Evolutionary conservation across 2,113 vertebrate genomes (phyloP).

Genomic region (Emydocephalus ijimae): DNA sequence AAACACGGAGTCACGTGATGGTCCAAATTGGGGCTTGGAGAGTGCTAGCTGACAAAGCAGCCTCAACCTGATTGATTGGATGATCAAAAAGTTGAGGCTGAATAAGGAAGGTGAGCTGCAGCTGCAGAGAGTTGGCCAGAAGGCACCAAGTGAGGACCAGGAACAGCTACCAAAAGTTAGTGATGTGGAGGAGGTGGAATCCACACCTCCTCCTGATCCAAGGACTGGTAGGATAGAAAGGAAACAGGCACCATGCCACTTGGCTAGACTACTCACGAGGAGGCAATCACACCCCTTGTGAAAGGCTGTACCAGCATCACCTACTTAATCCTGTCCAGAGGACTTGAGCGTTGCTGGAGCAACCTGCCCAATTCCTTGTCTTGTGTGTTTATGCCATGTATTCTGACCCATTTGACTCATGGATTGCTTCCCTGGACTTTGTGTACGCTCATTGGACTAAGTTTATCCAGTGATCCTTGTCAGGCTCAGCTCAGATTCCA

Average conservation of each 20-base stretch:
- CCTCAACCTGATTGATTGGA: not conserved
- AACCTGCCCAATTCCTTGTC: not conserved
- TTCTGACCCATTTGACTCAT: not conserved
- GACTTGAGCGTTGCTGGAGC: not conserved
- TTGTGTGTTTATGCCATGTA: not conserved
- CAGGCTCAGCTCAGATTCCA: not conserved
- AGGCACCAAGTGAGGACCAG: no score
- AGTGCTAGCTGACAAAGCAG: not conserved
- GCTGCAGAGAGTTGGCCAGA: not conserved
- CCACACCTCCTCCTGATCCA: not conserved
- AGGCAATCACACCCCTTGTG: not conserved
- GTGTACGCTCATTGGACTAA: not conserved
- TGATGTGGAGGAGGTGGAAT: not conserved
- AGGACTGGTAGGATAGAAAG: not conserved
- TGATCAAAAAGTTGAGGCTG: not conserved
- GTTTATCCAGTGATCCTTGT: not conserved
- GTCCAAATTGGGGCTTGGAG: not conserved
- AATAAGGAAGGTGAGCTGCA: not conserved
- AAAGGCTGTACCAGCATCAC: not conserved
- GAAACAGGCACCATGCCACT: not conserved
- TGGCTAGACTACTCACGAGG: not conserved
- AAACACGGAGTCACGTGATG: not conserved
- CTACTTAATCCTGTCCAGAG: not conserved
- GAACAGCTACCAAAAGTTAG: not conserved
- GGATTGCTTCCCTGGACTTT: not conserved